These are phyloP conservation scores for Aleiodes testaceus DNA, from an alignment of 2,888 invertebrate genomes.

Conservation along the genomic window DNA sequence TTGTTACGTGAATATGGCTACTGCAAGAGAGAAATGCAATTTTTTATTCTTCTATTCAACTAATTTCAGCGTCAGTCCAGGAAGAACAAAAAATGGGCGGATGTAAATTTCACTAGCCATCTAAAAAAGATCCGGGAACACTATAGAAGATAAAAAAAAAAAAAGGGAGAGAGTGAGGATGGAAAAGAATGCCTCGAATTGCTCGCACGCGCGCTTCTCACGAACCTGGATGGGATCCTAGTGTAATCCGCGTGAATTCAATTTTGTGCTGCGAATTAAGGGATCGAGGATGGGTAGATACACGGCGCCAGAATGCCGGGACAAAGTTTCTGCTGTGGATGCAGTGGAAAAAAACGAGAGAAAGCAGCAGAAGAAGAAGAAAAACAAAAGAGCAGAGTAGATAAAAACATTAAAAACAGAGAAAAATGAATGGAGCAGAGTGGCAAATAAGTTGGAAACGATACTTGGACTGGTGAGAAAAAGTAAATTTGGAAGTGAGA, in stretches of 20 bases:
- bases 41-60: not conserved
- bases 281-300: conserved; percentile 28
- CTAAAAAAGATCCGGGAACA: conserved; percentile 18
- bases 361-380: not conserved
- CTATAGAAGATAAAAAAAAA: conserved; percentile 3
- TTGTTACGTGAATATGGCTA: not conserved
- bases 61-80: conserved; percentile 1
- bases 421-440: conserved; percentile 8
- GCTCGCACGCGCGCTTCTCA: conserved; percentile 24
- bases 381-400: not conserved
- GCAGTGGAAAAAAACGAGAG: conserved; percentile 10
- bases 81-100: not conserved
- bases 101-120: conserved; percentile 18
- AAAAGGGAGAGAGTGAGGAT: not conserved
- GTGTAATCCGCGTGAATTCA: conserved; percentile 43
- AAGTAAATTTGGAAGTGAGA: conserved; percentile 32
- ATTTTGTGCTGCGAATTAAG: conserved; percentile 42
- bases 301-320: conserved; percentile 18
- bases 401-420: conserved; percentile 32
- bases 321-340: conserved; percentile 26
- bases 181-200: conserved; percentile 28
- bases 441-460: conserved; percentile 32
- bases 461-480: conserved; percentile 18
- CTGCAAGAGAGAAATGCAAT: no score
- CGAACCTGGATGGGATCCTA: conserved; percentile 29